Base-by-base conservation (phyloP, 2,113 vertebrate genomes). In the Sarotherodon lohbergeri region DNA sequence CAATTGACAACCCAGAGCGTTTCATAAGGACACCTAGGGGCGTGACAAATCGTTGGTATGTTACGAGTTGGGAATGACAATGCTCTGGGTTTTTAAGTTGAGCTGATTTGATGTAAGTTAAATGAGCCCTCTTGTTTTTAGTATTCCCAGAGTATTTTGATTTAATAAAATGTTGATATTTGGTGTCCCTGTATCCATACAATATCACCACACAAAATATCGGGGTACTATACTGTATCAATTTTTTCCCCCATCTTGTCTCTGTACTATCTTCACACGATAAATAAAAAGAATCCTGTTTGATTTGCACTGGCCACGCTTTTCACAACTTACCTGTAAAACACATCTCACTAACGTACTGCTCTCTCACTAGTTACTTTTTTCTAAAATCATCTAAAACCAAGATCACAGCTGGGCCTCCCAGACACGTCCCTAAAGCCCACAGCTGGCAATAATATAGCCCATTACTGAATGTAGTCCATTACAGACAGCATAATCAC, bases 351-450 rank as follows among this genome's bases (percentile, higher is more conserved):
- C 61, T 76, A 59, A 73, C 9, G 5, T 17, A 17, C 82, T 63
- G 56, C 52, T 82, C 52, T 82, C 76, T 68, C 57, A 22, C 41
- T 11, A 19, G 16, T 81, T 11, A 36, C 22, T 76, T 39, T 59
- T 87, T 41, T 59, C 8, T 57, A 32, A 39, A 82, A 43, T 81
- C 34, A 68, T 29, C n/a, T 36, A 27, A 29, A 91, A 83, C 81
- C 80, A 71, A 86, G 4, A 87, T 66, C 85, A 87, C 86, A 84
- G 90, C 86, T 83, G 71, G 81, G 83, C 78, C 71, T 76, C 78
- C 56, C 79, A 84, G 48, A 83, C 57, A 80, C 80, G 89, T 89
- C 80, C 86, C 71, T 83, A 27, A 90, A 83, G 46, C 83, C 86
- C 80, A 84, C 88, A 85, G 84, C 84, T 87, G 86, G 36, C 41